Conservation (phyloP, 2,113 vertebrate species). For the Plestiodon gilberti region DNA sequence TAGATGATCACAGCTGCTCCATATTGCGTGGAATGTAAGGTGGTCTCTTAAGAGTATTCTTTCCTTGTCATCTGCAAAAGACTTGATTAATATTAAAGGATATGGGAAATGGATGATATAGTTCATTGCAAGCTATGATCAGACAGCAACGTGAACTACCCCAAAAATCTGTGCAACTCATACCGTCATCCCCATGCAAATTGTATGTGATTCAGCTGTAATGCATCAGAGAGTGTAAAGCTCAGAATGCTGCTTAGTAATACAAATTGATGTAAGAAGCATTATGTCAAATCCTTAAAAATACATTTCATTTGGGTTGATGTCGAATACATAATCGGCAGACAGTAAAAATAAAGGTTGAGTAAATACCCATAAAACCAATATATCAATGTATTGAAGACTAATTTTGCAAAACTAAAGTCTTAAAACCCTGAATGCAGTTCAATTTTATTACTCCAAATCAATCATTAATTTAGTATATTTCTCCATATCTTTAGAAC, state of each 20-base stretch:
- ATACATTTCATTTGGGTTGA: not conserved
- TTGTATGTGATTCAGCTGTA: not conserved
- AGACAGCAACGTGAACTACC: not conserved
- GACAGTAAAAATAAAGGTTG: not conserved
- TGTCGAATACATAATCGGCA: not conserved
- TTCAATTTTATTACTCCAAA: not conserved
- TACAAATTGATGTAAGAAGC: not conserved
- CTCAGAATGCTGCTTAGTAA: not conserved
- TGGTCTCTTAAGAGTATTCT: not conserved
- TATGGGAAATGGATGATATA: not conserved
- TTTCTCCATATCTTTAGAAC: not conserved
- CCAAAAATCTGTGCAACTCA: not conserved
- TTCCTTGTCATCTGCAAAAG: not conserved
- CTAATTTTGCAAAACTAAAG: not conserved
- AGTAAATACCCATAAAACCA: not conserved
- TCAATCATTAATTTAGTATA: not conserved
- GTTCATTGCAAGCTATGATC: not conserved
- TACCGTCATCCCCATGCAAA: not conserved
- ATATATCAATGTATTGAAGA: not conserved
- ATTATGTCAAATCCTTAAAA: not conserved
- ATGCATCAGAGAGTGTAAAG: not conserved
- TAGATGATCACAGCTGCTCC: not conserved
- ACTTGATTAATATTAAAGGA: constrained; percentile 7
- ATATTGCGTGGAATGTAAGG: not conserved
- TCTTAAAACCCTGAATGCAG: not conserved